Conservation (phyloP, 2,113 vertebrate genomes). For the Pterocles burchelli region DNA sequence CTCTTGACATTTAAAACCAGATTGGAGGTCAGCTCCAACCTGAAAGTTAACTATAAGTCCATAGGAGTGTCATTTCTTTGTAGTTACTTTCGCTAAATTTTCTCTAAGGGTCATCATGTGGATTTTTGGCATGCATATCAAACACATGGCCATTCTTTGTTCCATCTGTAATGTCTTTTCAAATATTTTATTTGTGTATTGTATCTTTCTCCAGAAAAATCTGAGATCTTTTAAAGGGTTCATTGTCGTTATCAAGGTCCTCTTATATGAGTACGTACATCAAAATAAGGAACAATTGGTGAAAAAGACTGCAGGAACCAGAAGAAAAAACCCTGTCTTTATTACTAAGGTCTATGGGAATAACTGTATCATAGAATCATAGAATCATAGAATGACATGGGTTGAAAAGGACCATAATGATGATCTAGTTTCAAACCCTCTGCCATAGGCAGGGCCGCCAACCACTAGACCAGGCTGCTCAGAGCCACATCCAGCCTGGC, state of each 20-base stretch:
- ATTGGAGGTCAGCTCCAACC: not conserved
- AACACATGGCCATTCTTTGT: not conserved
- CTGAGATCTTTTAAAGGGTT: not conserved
- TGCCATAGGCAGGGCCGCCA: too few species aligned
- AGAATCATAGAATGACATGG: too few species aligned
- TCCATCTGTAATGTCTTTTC: not conserved
- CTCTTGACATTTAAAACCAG: constrained; percentile 35
- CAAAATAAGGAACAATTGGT: not conserved
- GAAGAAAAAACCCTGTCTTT: not conserved
- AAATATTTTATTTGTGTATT: not conserved
- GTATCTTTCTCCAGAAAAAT: not conserved
- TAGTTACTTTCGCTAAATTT: not conserved
- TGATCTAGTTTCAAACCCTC: too few species aligned
- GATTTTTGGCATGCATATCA: not conserved
- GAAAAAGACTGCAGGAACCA: not conserved
- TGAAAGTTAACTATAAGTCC: constrained; percentile 1
- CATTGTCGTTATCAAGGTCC: not conserved
- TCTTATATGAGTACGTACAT: not conserved
- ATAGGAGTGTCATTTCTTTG: not conserved
- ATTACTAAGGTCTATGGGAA: not conserved
- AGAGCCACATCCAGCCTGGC: too few species aligned
- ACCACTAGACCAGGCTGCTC: too few species aligned
- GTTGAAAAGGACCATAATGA: too few species aligned
- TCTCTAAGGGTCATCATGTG: not conserved
- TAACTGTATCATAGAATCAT: too few species aligned